phyloP scores from a whole-genome alignment of 2,113 vertebrate species.

The Conger conger region DNA sequence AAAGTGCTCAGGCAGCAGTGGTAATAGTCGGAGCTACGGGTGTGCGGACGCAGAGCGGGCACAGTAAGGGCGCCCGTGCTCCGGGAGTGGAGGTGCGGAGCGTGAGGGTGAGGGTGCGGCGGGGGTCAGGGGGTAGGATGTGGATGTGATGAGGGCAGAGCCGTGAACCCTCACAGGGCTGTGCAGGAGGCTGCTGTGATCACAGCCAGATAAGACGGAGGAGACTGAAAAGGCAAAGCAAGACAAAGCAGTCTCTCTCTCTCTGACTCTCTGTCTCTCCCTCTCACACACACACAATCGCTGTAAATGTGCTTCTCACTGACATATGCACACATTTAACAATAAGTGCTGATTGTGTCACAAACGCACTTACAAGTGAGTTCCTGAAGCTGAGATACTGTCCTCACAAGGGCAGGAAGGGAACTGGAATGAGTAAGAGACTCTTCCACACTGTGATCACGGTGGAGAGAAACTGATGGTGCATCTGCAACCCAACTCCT shows the following conservation, averaged over 20 bases:
- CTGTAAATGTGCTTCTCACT: not conserved
- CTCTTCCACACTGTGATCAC: not conserved
- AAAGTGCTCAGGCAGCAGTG: not conserved
- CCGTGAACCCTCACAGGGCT: not conserved
- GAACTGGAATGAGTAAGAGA: too few species aligned
- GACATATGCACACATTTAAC: not conserved
- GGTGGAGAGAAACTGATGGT: not conserved
- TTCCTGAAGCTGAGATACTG: constrained; percentile 9
- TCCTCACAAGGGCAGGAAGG: not conserved
- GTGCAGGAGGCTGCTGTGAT: not conserved
- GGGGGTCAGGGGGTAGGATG: not conserved
- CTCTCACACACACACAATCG: constrained; percentile 6
- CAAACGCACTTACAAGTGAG: not conserved
- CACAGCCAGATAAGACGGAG: not conserved
- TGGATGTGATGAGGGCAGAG: not conserved
- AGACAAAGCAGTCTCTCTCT: not conserved
- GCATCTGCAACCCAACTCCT: not conserved
- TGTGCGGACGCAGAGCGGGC: not conserved
- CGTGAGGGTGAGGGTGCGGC: not conserved
- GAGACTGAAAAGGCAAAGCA: constrained; percentile 9
- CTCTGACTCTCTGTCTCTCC: too few species aligned
- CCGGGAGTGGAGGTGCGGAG: not conserved
- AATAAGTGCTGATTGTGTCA: constrained; percentile 13
- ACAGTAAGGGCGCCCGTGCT: not conserved
- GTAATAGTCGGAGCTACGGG: not conserved